A percentile compares a stretch with the other conserved stretches of the same genome.
phyloP scores from a whole-genome alignment of 1,140 invertebrate species.

The Pectinophora gossypiella region DNA sequence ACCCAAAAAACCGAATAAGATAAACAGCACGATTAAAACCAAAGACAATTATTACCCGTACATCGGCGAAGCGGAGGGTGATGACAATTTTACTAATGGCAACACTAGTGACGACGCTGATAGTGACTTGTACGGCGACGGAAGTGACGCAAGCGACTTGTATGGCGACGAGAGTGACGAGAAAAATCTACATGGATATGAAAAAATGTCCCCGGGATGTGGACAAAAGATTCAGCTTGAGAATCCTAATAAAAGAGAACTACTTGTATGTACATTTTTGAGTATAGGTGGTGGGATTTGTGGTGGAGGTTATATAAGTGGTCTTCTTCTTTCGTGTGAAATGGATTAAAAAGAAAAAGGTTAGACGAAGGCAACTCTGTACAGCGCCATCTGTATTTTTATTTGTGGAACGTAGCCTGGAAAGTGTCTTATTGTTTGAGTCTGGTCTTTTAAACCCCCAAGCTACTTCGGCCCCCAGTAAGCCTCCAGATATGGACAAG shows the following conservation, averaged over 20 bases:
- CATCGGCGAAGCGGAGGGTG: slow-evolving; percentile 2
- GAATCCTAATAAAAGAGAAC: slow-evolving; percentile 55
- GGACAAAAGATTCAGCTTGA: slow-evolving; percentile 51
- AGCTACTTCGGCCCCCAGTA: too few species aligned
- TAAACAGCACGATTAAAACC: slow-evolving; percentile 5
- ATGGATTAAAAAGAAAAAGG: too few species aligned
- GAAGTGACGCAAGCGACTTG: not conserved
- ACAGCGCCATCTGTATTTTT: too few species aligned
- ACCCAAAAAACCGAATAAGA: not conserved
- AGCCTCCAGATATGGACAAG: too few species aligned
- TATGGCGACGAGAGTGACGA: slow-evolving; percentile 13
- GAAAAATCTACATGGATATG: slow-evolving; percentile 43
- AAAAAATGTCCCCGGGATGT: slow-evolving; percentile 45
- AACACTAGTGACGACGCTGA: too few species aligned
- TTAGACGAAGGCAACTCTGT: too few species aligned
- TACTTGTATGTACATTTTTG: slow-evolving; percentile 42
- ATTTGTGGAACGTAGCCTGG: too few species aligned
- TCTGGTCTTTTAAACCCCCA: too few species aligned
- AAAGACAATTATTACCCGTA: slow-evolving; percentile 5
- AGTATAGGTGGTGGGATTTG: slow-evolving; percentile 26
- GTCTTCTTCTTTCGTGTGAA: too few species aligned
- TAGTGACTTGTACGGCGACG: too few species aligned
- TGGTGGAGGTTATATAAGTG: too few species aligned
- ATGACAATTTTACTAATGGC: not conserved
- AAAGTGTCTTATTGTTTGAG: too few species aligned